Evolutionary conservation across 2,113 vertebrate genomes (phyloP).

Genomic region (Cyanoliseus patagonus): DNA sequence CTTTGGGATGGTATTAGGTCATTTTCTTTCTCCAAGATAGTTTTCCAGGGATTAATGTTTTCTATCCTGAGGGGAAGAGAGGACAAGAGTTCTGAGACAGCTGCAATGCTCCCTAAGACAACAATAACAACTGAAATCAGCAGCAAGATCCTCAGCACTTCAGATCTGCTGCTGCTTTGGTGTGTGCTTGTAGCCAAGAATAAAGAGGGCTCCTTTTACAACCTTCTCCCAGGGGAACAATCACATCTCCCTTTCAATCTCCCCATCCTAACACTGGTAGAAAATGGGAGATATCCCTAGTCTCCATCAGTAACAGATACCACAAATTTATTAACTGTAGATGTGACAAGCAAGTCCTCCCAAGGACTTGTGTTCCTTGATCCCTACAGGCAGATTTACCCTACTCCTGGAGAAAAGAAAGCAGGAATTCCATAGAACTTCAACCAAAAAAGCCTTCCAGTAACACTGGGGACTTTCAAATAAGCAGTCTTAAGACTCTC

Average conservation of each 20-base stretch:
- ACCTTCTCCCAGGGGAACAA: not conserved
- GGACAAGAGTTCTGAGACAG: not conserved
- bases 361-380: not conserved
- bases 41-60: constrained; percentile 10
- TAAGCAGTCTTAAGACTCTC: not conserved
- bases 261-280: accelerated
- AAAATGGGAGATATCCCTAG: not conserved
- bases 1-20: not conserved
- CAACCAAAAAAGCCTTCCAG: not conserved
- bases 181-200: not conserved
- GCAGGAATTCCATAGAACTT: not conserved
- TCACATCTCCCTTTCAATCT: not conserved
- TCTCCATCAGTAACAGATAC: not conserved
- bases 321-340: accelerated
- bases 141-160: not conserved
- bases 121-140: not conserved
- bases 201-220: not conserved
- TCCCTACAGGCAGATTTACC: not conserved
- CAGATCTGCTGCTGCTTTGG: not conserved
- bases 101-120: not conserved
- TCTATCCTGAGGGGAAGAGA: not conserved
- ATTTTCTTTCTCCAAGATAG: not conserved
- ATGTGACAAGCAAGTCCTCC: not conserved
- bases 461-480: not conserved
- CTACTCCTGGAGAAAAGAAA: not conserved